These are phyloP conservation scores for Cyanoramphus novaezelandiae DNA, from an alignment of 2,113 vertebrate genomes.

Conservation along the genomic window DNA sequence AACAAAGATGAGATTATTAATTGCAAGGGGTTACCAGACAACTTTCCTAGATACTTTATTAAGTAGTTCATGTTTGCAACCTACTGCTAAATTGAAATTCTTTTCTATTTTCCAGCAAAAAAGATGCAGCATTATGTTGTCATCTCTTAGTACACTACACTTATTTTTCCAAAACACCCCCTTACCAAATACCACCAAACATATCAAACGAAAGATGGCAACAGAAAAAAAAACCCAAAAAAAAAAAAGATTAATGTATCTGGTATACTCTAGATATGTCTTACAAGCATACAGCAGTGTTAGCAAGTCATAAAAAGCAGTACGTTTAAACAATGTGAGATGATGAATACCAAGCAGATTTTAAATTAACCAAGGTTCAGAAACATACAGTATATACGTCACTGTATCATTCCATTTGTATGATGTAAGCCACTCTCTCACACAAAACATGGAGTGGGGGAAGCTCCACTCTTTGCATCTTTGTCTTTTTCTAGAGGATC, in stretches of 20 bases:
- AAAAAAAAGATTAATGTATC: not conserved
- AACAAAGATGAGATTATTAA: constrained; percentile 22
- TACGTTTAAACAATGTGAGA: not conserved
- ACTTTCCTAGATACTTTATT: not conserved
- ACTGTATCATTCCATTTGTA: not conserved
- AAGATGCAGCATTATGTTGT: not conserved
- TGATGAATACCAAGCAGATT: not conserved
- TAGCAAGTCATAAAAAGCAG: not conserved
- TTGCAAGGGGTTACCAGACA: constrained; percentile 12
- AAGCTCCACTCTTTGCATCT: not conserved
- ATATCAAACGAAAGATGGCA: not conserved
- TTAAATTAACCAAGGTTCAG: not conserved
- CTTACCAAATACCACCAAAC: not conserved
- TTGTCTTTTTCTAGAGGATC: not conserved
- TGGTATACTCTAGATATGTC: not conserved
- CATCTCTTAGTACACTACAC: not conserved
- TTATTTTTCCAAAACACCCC: not conserved
- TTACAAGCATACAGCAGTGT: not conserved
- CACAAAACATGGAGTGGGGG: rapidly evolving
- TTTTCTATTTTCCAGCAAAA: not conserved
- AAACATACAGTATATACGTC: not conserved
- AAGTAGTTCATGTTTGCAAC: not conserved
- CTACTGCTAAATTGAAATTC: not conserved
- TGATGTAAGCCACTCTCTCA: not conserved
- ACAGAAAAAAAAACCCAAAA: not conserved